These are phyloP conservation scores for Heliconius ismenius DNA, from an alignment of 2,888 invertebrate species.

Conservation along the genomic window DNA sequence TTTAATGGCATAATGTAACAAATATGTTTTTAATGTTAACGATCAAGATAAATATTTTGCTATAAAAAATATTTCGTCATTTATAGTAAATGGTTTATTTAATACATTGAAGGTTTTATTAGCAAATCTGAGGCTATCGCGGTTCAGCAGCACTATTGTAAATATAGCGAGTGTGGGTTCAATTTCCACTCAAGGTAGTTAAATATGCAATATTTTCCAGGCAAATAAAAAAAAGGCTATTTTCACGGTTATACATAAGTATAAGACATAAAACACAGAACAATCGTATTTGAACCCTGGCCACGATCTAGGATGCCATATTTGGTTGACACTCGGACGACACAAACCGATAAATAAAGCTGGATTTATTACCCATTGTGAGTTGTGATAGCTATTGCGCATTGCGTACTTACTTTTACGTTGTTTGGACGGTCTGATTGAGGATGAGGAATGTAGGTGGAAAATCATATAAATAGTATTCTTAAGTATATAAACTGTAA, in stretches of 20 bases:
- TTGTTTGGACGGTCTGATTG: constrained; percentile 8
- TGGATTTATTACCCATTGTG: constrained; percentile 26
- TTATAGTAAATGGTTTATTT: not conserved
- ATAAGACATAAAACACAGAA: not conserved
- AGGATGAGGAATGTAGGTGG: constrained; percentile 3
- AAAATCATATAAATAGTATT: not conserved
- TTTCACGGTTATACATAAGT: too few relatives aligned
- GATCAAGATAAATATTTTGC: constrained; percentile 2
- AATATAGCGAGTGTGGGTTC: too few relatives aligned
- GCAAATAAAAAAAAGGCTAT: too few relatives aligned
- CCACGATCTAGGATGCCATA: constrained; percentile 28
- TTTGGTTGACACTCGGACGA: constrained; percentile 37
- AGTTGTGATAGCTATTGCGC: constrained; percentile 20
- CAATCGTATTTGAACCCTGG: constrained; percentile 8
- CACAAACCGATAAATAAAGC: constrained; percentile 25
- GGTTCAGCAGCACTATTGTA: too few relatives aligned
- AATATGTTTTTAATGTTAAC: constrained; percentile 2
- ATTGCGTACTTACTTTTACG: constrained; percentile 15
- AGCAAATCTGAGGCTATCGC: too few relatives aligned
- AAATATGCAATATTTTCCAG: too few relatives aligned
- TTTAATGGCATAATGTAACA: constrained; percentile 1
- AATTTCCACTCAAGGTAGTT: too few relatives aligned
- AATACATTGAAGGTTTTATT: not conserved
- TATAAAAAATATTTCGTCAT: constrained; percentile 8
- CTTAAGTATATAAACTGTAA: not conserved